Base-by-base conservation (phyloP, 1,140 invertebrate species). In the Paralvinella palmiformis region DNA sequence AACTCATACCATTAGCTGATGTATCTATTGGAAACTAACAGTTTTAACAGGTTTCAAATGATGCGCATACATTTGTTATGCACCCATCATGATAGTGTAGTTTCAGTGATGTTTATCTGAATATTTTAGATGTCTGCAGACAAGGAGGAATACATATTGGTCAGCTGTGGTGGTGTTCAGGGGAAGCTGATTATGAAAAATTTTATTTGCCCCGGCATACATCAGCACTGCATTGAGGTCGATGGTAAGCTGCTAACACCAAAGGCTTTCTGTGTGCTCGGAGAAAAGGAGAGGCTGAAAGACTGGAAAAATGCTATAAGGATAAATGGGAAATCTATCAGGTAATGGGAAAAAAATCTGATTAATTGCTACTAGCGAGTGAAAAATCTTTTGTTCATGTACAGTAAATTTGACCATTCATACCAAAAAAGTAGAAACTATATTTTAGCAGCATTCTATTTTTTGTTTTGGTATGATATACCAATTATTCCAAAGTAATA, bases 301-400 rank as follows among this genome's bases (percentile, higher is more conserved):
- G 81, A 82, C 66, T 82, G 81, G 81, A 82, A 82, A 67, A 82
- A 81, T 68, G 79, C 77, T 20, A 77, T 82, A 31, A 64, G 81
- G 59, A 74, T 82, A 22, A 75, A 79, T 64, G 75, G 78, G 7
- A 68, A 73, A 36, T 79, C 78, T 65, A 56, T 81, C 15, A 70
- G 77, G 76, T 78, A 69, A 33, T 6, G 3, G 17, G 17, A 48
- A 17, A 27, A 17, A n/a, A 20, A 13, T 29, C 29, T 71, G 20
- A 1, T 63, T 63, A 15, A 44, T 27, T n/a, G n/a, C n/a, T n/a
- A n/a, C n/a, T n/a, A n/a, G n/a, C n/a, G n/a, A n/a, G n/a, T n/a
- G n/a, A 41, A 10, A 41, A 10, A n/a, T 41, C 37, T 41, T 41
- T 10, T n/a, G n/a, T 41, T 41, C 17, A 17, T 29, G 7, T 13